Evolutionary conservation across 2,888 invertebrate species (phyloP), one percentile per base, ranked within the genome.

Genomic region (Beris morrisii): DNA sequence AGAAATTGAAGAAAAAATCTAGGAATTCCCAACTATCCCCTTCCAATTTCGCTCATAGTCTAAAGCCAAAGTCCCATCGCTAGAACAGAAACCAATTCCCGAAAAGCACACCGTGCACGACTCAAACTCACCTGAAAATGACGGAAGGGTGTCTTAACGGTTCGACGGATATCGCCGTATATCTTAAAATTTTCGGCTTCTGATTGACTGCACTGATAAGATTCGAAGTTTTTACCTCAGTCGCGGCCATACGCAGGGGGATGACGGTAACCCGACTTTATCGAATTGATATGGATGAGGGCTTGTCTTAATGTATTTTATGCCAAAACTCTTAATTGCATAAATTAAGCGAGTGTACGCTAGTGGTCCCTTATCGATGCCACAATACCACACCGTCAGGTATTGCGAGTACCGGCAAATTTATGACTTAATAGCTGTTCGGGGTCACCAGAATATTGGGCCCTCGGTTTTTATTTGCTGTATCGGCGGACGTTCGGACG

Each of bases 201-300:
- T 61, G 61, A 61, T 61, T 61, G 61, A 61, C 30, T 61, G 61
- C 61, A 50, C 52, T 61, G 61, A 61, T 61, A 61, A 61, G 61
- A 38, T 52, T 28, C 32, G 43, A 11, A 38, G 43, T 38, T 50
- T 61, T 61, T 61, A 3, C 7, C 38, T 9, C 1, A 38, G 38
- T 38, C 7, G 38, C 1, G 38, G 9, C 7, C 38, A 7, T 38
- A 22, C 22, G 22, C 22, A 22, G 22, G 22, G 22, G 22, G 38
- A 38, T 38, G 38, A 38, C 9, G 9, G 9, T 1, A 38, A 3
- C 38, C 9, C 38, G 38, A 38, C 32, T 43, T 32, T 61, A 50
- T 59, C 48, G 22, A 22, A 15, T 4, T 52, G 61, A 52, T 38
- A 61, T 52, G 61, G 50, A 61, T 61, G 52, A 61, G 61, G 61